Evolutionary conservation across 2,797 vertebrate genomes (phyloP), one percentile per base, ranked within the genome.

Genomic region (Diplodus puntazzo): DNA sequence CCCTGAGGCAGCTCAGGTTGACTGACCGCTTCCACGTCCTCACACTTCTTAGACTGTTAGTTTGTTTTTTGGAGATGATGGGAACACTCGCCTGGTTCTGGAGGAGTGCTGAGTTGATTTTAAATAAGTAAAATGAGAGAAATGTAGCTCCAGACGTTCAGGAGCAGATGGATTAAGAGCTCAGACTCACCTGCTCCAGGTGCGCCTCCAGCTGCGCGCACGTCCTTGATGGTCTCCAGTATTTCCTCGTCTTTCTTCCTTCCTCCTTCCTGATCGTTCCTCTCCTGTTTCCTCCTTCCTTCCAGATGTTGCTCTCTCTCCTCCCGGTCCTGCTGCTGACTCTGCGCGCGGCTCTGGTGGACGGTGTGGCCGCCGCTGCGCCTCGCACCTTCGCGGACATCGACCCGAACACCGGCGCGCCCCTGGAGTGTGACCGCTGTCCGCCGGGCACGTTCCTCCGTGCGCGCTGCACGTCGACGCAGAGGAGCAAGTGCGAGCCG

Each of bases 401-500:
- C 0, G 92, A 94, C 66, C 86, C 75, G 13, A 1, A 2, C 1
- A 88, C 73, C 7, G 92, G 93, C 0, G 0, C 0, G 0, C 1
- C 3, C 1, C 5, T 94, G 20, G 23, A 3, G 3, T 96, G 95
- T 9, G 68, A 87, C 1, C 69, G 62, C 14, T 96, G 95, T 8
- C 68, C 88, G 0, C 93, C 95, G 0, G 95, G 95, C 0, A 71
- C 11, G 0, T 87, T 58, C 34, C 77, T 94, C 68, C 75, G 21
- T 1, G 1, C 59, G 0, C 53, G 81, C 67, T 96, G 95, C 86
- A 91, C 91, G 1, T 13, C 63, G 0, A 52, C 27, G 5, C 16
- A 1, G 0, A 20, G 8, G 3, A 94, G 88, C 27, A 39, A 52
- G 0, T 96, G 95, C 69, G 75, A 50, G 0, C 69, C 16, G 1